Evolutionary conservation across 2,888 invertebrate species (phyloP).

Genomic region (Arrhopalites spinosus): DNA sequence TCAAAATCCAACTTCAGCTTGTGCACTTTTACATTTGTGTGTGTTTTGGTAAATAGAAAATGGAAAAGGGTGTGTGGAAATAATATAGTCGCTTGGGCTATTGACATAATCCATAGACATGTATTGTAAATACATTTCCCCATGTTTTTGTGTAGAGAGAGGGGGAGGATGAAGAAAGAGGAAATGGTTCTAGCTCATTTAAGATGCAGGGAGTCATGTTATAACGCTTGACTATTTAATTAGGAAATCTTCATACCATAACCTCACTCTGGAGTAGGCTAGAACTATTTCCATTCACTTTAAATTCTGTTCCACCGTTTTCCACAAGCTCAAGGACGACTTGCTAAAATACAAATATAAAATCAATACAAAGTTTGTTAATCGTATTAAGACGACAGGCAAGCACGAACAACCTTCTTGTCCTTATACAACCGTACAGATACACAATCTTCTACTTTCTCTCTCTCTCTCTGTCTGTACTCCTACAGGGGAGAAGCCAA

Average conservation of each 20-base stretch:
- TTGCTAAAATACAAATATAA: background rate
- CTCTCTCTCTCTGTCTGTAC: too few species aligned
- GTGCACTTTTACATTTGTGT: background rate
- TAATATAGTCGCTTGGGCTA: too few species aligned
- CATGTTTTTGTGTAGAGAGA: too few species aligned
- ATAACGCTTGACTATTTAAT: slow-evolving; percentile 1
- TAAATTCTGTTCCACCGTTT: background rate
- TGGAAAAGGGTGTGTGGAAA: background rate
- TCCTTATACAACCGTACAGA: background rate
- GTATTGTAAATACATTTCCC: too few species aligned
- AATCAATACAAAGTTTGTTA: slow-evolving; percentile 13
- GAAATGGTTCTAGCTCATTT: too few species aligned
- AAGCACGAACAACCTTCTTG: background rate
- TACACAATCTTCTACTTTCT: too few species aligned
- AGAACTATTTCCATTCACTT: background rate
- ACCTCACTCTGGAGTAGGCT: background rate
- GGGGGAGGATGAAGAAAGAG: too few species aligned
- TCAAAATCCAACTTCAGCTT: background rate
- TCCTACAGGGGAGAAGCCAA: too few species aligned
- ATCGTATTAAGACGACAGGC: background rate
- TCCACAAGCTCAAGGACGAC: too few species aligned
- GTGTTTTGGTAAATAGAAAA: background rate
- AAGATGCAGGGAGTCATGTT: background rate
- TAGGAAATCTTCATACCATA: background rate
- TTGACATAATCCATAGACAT: too few species aligned